Base-by-base conservation (phyloP, 2,797 vertebrate genomes). In the Gymnothorax reevesii region DNA sequence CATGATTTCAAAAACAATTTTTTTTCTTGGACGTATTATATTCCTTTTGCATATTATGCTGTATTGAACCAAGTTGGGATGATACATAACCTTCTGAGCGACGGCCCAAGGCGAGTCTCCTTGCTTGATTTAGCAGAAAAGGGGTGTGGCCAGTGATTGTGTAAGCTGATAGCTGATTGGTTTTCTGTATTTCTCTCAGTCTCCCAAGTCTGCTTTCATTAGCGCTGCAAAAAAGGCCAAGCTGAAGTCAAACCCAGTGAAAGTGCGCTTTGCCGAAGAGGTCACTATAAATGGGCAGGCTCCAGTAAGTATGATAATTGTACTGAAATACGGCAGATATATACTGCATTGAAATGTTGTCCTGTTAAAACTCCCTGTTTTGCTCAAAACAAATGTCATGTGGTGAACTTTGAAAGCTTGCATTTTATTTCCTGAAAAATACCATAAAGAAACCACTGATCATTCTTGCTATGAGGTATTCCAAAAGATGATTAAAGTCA, bases 131-230 rank as follows among this genome's bases (percentile, higher is more conserved):
- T 73, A 33, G 64, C 22, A 1, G 8, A 42, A 25, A 8, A 55
- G 49, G 33, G 60, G 27, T 8, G 55, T 82, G 73, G 73, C 55
- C 84, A 27, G 22, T n/a, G 33, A 60, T 49, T 15, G 22, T 22
- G 49, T 7, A 54, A 49, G 20, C 55, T 10, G 77, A 75, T 64
- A 33, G 17, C 12, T 17, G 20, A 85, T 82, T 25, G 49, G 64
- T 84, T 89, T 85, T 85, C 86, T 91, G 87, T 91, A 86, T 90
- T 57, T 88, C 88, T 94, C 85, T 94, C 94, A 99, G 99, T 99
- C 98, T 90, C 98, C 99, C 87, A 99, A 99, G 94, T 99, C 98
- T 85, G 98, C 99, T 91, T 99, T 99, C 96, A 99, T 99, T 94
- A 99, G 98, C 89, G 98, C 98, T 94, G 98, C 99, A 91, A 99